These are phyloP conservation scores for Phaethon lepturus DNA, from an alignment of 2,113 vertebrate genomes.

Conservation along the genomic window DNA sequence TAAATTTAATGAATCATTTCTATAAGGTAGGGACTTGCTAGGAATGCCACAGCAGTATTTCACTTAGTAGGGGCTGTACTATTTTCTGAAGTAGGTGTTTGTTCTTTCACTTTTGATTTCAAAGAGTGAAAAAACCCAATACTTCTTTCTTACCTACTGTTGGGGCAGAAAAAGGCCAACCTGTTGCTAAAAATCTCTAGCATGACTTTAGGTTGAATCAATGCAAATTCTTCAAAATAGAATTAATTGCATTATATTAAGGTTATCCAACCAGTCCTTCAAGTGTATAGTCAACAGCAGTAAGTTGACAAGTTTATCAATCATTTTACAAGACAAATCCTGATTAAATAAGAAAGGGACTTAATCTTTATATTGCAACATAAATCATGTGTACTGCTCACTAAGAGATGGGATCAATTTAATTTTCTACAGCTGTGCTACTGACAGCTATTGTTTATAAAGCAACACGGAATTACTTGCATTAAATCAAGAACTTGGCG, in stretches of 20 bases:
- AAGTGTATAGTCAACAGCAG: conserved; percentile 35
- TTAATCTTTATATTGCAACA: conserved; percentile 14
- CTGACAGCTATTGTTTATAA: conserved; percentile 8
- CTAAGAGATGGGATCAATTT: not conserved
- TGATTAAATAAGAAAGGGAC: conserved; percentile 24
- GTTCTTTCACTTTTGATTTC: conserved; percentile 38
- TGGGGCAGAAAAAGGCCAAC: not conserved
- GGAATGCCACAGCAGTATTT: not conserved
- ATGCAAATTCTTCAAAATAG: not conserved
- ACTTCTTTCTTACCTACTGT: not conserved
- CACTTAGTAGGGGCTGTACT: not conserved
- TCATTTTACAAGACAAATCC: conserved; percentile 22
- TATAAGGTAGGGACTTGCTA: not conserved
- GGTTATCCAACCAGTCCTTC: not conserved
- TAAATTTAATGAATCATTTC: conserved; percentile 50
- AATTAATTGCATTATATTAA: conserved; percentile 29
- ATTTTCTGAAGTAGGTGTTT: conserved; percentile 25
- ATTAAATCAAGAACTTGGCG: not conserved
- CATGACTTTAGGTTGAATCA: not conserved
- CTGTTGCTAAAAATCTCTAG: not conserved
- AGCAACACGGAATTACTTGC: not conserved
- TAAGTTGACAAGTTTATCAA: conserved; percentile 6
- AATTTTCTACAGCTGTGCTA: conserved; percentile 28
- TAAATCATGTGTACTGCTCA: conserved; percentile 2
- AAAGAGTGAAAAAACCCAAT: not conserved